Percentiles rank a stretch among this genome's conserved stretches.
These are phyloP conservation scores for Lepus timidus DNA, from an alignment of 2,113 vertebrate species.

Conservation along the genomic window DNA sequence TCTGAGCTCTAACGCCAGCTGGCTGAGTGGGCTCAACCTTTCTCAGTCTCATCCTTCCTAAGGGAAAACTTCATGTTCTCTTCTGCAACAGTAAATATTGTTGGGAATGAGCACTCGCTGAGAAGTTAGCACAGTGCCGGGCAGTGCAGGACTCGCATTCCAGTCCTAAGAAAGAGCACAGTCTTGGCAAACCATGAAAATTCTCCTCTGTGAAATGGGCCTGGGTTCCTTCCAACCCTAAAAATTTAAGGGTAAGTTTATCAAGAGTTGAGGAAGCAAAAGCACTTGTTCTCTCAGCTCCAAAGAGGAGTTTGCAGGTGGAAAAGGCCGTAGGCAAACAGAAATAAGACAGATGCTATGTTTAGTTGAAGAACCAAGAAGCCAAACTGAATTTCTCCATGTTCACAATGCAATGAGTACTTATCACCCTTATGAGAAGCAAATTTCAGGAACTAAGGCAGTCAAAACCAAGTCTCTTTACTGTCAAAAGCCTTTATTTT, in stretches of 20 bases:
- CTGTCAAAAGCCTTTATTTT: conserved; percentile 46
- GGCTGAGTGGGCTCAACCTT: conserved; percentile 24
- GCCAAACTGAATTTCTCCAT: not conserved
- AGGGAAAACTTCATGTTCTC: conserved; percentile 46
- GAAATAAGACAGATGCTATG: conserved; percentile 4
- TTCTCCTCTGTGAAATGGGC: conserved; percentile 27
- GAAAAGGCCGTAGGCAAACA: conserved; percentile 4
- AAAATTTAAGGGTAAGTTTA: not conserved
- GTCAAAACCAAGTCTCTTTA: conserved; percentile 27
- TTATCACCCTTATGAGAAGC: not conserved
- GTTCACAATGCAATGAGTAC: not conserved
- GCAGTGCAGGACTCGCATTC: not conserved
- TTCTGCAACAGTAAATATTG: not conserved
- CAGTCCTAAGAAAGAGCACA: not conserved
- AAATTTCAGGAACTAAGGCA: conserved; percentile 58
- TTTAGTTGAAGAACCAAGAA: conserved; percentile 46
- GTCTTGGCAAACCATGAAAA: conserved; percentile 30
- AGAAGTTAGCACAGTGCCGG: not conserved
- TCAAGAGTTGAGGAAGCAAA: conserved; percentile 45
- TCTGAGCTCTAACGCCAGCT: not conserved
- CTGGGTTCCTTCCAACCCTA: not conserved
- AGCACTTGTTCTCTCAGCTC: not conserved
- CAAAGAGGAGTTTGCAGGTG: not conserved
- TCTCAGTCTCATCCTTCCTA: conserved; percentile 6
- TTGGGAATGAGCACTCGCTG: not conserved